A percentile compares a stretch with the other conserved stretches of the same genome.
Evolutionary conservation across 1,140 invertebrate genomes (phyloP).

Genomic region (Drosophila tani): DNA sequence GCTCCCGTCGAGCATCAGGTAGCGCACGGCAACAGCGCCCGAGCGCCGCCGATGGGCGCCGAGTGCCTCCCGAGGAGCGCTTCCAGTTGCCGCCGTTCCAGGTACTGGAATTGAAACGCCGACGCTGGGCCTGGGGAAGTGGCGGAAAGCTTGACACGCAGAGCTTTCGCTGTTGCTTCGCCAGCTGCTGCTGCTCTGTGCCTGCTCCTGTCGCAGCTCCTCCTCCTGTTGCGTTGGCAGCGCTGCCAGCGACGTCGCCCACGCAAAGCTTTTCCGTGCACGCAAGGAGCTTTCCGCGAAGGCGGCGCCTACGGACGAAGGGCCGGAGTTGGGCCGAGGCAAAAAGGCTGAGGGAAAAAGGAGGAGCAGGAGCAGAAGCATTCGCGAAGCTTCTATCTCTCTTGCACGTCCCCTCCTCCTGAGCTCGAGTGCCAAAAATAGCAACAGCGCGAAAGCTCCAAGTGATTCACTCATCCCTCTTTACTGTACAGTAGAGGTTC

Average conservation of each 20-base stretch:
- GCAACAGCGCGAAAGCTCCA: constrained; percentile 64
- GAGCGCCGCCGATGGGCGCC: constrained; percentile 8
- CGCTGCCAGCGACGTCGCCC: constrained; percentile 49
- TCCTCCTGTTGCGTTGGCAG: constrained; percentile 60
- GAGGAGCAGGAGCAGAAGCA: constrained; percentile 10
- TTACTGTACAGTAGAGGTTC: constrained; percentile 3
- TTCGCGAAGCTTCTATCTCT: constrained; percentile 14
- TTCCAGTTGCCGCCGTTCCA: constrained; percentile 56
- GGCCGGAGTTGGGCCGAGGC: neutral
- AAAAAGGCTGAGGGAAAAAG: neutral
- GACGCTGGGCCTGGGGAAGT: constrained; percentile 59
- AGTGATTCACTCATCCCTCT: constrained; percentile 21
- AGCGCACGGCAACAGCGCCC: constrained; percentile 24
- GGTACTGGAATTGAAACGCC: constrained; percentile 31
- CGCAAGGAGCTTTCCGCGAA: constrained; percentile 25
- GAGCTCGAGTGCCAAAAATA: constrained; percentile 67
- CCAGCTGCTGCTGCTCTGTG: constrained; percentile 41
- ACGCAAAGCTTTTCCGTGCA: constrained; percentile 43
- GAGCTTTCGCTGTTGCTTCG: constrained; percentile 64
- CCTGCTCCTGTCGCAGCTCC: neutral
- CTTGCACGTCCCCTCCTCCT: neutral
- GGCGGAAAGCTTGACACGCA: constrained; percentile 34
- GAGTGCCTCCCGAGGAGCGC: constrained; percentile 8
- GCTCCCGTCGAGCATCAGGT: constrained; percentile 45
- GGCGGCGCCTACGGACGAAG: constrained; percentile 48